Evolutionary conservation across 2,113 vertebrate species (phyloP), one percentile per base, ranked within the genome.

Genomic region (Trichechus manatus): DNA sequence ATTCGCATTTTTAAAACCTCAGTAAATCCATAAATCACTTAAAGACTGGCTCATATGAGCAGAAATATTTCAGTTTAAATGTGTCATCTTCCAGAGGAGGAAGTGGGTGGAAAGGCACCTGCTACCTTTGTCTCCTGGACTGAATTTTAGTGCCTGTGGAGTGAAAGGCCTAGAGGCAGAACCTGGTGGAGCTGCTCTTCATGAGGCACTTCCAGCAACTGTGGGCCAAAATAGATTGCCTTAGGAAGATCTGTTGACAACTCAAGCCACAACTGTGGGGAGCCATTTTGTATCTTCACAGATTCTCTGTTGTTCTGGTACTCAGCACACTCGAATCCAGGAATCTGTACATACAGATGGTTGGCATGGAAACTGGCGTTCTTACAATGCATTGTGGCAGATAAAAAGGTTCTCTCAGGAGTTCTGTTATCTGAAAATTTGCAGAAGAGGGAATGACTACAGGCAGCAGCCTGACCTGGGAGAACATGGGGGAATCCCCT

Each of bases 201-300:
- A 22, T 31, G 33, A 91, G 42, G 9, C 19, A 22, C 5, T 63
- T 91, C 19, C 29, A n/a, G 4, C 27, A 33, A 59, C 59, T 59
- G 23, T 72, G 13, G 61, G 31, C 9, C 36, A 61, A 64, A 56
- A 70, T 9, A 1, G 29, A 1, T 72, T 27, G 77, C 23, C 42
- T 22, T 42, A 6, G 78, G 25, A 42, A 4, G 17, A 36, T 77
- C 68, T 85, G 23, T 4, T 78, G 22, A 59, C 14, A 59, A 19
- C 6, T 4, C 15, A 33, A 5, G 3, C 31, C 6, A 3, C 5
- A 0, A 15, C 10, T 53, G 31, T 0, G 59, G 39, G 50, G 25
- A 36, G 29, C 8, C 25, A 0, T 47, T 14, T 15, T 11, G 23
- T 3, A 9, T 61, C 19, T 61, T 31, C 11, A 8, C 0, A 44